A percentile compares a stretch with the other conserved stretches of the same genome.
phyloP scores from a whole-genome alignment of 2,888 invertebrate genomes.

The Andrena flavipes region DNA sequence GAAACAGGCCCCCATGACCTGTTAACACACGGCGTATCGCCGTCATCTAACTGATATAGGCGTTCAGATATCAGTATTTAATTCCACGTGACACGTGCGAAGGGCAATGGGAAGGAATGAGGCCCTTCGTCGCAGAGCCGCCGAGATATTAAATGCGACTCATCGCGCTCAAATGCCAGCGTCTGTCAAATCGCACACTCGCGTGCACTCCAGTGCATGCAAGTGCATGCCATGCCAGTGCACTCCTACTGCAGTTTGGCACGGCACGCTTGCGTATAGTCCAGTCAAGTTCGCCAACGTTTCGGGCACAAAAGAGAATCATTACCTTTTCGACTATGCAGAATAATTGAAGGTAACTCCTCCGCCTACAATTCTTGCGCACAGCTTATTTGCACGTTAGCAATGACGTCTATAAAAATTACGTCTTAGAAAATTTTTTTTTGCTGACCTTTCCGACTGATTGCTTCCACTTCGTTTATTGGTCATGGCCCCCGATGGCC shows the following conservation, averaged over 20 bases:
- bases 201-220: slow-evolving; percentile 24
- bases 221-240: no score
- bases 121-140: slow-evolving; percentile 16
- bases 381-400: not conserved
- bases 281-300: slow-evolving; percentile 39
- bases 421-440: not conserved
- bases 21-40: slow-evolving; percentile 75
- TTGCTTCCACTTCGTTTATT: not conserved
- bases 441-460: not conserved
- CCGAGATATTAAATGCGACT: slow-evolving; percentile 23
- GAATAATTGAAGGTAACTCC: slow-evolving; percentile 1
- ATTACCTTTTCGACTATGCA: not conserved
- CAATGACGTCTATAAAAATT: not conserved
- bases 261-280: slow-evolving; percentile 24
- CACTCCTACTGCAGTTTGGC: slow-evolving; percentile 22
- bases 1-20: slow-evolving; percentile 86
- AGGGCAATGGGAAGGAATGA: slow-evolving; percentile 35
- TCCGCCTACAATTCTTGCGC: no score
- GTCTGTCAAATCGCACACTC: slow-evolving; percentile 7
- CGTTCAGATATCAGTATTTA: slow-evolving; percentile 64
- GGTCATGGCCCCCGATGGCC: no score
- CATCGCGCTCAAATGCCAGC: slow-evolving; percentile 19
- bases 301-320: not conserved
- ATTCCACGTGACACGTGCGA: slow-evolving; percentile 63
- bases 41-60: slow-evolving; percentile 77